Evolutionary conservation across 2,113 vertebrate genomes (phyloP), one percentile per base, ranked within the genome.

Genomic region (Lepus europaeus): DNA sequence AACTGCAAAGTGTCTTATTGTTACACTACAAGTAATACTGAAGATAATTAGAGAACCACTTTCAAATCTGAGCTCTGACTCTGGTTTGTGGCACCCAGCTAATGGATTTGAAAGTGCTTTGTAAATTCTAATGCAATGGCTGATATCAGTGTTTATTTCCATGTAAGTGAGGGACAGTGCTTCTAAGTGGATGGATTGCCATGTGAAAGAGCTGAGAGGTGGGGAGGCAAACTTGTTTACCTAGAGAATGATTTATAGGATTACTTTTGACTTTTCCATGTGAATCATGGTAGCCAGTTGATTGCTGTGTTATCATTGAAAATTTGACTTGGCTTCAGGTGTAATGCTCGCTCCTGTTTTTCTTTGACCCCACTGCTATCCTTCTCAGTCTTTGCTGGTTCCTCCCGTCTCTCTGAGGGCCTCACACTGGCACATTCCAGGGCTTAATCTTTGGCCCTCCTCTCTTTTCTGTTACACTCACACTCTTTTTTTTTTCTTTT

Each of bases 191-290:
- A n/a, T n/a, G n/a, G 59, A 36, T 3, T 68, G 9, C 63, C 68
- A 13, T 69, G 29, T 68, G 22, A 90, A 90, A 77, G 82, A 31
- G 29, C 22, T 77, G 29, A 22, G 33, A 56, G 29, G 6, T 36
- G 16, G 22, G 19, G 6, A 81, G 53, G 29, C 33, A 87, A 49
- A 51, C 78, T 56, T 61, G 14, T 79, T 87, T 87, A 87, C 31
- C 66, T 72, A 74, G 17, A n/a, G 61, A 88, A 25, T 66, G 90
- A 79, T 81, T 92, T 94, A 70, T 31, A 63, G 19, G 63, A 66
- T 0, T 69, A 19, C 39, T 56, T 63, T 76, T 59, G 82, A 45
- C 6, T 45, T 45, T 45, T 16, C 72, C 84, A 19, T 20, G 19
- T 59, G 56, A 79, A 74, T 17, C 56, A 39, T 56, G 23, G 17